These are phyloP conservation scores for Scomber scombrus DNA, from an alignment of 2,113 vertebrate genomes.

Conservation along the genomic window DNA sequence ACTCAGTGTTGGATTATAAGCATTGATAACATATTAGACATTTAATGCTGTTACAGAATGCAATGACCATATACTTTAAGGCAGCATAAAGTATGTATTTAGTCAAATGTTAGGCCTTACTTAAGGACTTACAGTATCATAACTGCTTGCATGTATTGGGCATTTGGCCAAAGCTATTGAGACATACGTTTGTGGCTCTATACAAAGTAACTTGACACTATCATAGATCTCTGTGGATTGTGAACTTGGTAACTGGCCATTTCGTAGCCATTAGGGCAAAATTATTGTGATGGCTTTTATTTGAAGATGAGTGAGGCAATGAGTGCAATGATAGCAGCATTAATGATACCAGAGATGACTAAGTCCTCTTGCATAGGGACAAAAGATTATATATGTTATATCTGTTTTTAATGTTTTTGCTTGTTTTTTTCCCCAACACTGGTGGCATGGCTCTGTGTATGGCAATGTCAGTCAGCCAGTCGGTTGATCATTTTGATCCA, in stretches of 20 bases:
- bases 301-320: constrained; percentile 34
- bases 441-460: too few species aligned
- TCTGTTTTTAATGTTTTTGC: neutral
- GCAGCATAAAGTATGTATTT: neutral
- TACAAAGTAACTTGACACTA: constrained; percentile 54
- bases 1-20: constrained; percentile 15
- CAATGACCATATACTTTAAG: neutral
- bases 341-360: neutral
- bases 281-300: constrained; percentile 52
- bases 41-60: constrained; percentile 12
- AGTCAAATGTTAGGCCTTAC: constrained; percentile 9
- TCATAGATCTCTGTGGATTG: constrained; percentile 40
- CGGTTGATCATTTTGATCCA: too few species aligned
- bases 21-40: neutral
- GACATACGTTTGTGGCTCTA: constrained; percentile 36
- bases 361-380: neutral
- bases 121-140: too few species aligned
- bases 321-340: neutral
- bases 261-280: constrained; percentile 55
- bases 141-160: too few species aligned
- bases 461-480: too few species aligned
- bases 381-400: neutral
- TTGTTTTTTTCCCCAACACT: too few species aligned
- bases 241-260: constrained; percentile 50
- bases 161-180: constrained; percentile 44